These are phyloP conservation scores for Opisthocomus hoazin DNA, from an alignment of 2,113 vertebrate species.

Conservation along the genomic window DNA sequence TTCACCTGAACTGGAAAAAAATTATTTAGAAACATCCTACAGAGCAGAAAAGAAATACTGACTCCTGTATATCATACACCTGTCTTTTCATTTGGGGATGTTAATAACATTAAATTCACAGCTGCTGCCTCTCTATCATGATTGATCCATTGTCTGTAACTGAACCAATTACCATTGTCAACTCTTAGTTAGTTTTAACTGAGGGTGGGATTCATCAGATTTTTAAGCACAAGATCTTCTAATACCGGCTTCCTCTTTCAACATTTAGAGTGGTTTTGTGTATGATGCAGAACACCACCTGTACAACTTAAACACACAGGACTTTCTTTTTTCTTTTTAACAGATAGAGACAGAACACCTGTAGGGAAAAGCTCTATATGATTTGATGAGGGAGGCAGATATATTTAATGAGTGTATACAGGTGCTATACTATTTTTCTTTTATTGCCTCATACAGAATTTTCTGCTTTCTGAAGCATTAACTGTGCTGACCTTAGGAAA, in stretches of 20 bases:
- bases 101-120: not conserved
- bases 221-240: not conserved
- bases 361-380: not conserved
- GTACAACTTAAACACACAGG: accelerated
- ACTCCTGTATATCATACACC: not conserved
- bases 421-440: not conserved
- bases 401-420: not conserved
- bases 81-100: not conserved
- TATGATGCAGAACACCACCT: not conserved
- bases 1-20: not conserved
- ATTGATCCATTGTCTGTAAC: not conserved
- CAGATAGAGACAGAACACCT: not conserved
- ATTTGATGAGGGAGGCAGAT: not conserved
- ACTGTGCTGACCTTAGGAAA: not conserved
- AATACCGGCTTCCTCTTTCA: not conserved
- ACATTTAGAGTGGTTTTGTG: not conserved
- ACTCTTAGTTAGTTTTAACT: not conserved
- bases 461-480: not conserved
- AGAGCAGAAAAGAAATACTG: not conserved
- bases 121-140: accelerated
- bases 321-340: not conserved
- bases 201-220: not conserved
- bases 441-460: not conserved
- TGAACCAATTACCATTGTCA: not conserved
- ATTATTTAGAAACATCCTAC: not conserved